phyloP scores from a whole-genome alignment of 2,797 vertebrate species.

The Anguilla megastoma region DNA sequence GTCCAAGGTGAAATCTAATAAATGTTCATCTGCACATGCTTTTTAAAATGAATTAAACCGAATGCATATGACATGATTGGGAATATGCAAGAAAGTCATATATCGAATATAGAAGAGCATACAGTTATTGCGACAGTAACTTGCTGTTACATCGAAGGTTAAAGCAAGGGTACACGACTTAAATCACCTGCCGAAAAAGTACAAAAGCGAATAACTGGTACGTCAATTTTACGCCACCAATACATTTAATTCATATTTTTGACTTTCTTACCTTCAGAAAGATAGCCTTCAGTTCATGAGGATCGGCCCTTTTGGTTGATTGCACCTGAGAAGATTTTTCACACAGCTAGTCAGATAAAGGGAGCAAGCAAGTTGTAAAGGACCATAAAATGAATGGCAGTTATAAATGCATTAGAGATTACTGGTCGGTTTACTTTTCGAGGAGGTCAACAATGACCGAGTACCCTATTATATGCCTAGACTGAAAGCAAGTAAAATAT shows the following conservation, averaged over 20 bases:
- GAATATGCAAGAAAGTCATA: background rate
- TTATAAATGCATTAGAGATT: background rate
- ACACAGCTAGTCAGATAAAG: constrained; percentile 2
- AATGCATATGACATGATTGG: background rate
- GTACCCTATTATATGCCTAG: too few species aligned
- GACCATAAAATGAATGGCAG: background rate
- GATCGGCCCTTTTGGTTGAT: constrained; percentile 90
- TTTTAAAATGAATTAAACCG: background rate
- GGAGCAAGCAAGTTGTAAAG: background rate
- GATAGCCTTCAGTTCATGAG: constrained; percentile 86
- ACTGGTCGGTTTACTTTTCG: background rate
- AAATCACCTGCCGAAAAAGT: background rate
- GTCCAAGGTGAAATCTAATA: background rate
- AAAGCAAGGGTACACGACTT: background rate
- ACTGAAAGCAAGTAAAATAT: background rate
- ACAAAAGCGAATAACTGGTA: background rate
- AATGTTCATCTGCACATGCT: background rate
- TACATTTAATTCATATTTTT: background rate
- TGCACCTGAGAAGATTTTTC: constrained; percentile 75
- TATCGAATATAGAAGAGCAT: background rate
- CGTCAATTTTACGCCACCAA: background rate
- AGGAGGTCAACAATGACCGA: background rate
- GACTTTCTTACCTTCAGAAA: constrained; percentile 87
- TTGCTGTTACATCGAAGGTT: background rate
- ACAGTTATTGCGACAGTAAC: background rate